A percentile compares a stretch with the other conserved stretches of the same genome.
phyloP scores from a whole-genome alignment of 2,113 vertebrate species.

The Hippocampus mohnikei region DNA sequence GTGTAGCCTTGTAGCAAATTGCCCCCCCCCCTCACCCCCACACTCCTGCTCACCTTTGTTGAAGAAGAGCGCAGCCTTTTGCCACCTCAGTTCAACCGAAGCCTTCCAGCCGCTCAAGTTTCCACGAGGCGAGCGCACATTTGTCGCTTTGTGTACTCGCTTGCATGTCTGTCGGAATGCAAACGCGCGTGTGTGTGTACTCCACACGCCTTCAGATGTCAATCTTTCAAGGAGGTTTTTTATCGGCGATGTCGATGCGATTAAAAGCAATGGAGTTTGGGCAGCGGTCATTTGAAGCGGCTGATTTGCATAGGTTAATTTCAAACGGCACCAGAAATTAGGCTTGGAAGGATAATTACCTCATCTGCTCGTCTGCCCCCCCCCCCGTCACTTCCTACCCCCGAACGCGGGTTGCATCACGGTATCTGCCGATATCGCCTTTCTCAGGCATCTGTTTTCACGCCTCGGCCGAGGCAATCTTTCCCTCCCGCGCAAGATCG shows the following conservation, averaged over 20 bases:
- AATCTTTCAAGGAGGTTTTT: slow-evolving; percentile 10
- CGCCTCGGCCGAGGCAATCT: slow-evolving; percentile 54
- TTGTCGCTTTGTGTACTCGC: not conserved
- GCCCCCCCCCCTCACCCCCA: not conserved
- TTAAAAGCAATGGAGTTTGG: slow-evolving; percentile 48
- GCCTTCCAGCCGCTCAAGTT: not conserved
- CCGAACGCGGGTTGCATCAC: slow-evolving; percentile 85
- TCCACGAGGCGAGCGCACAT: not conserved
- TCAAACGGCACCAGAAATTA: slow-evolving; percentile 91
- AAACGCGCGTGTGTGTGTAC: no score
- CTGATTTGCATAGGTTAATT: slow-evolving; percentile 93
- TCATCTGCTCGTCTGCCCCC: slow-evolving; percentile 71
- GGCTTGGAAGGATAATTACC: slow-evolving; percentile 95
- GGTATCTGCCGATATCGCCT: slow-evolving; percentile 77
- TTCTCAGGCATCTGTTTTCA: slow-evolving; percentile 52
- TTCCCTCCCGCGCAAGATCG: slow-evolving; percentile 52
- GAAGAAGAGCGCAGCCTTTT: not conserved
- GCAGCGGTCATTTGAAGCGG: slow-evolving; percentile 72
- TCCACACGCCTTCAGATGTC: slow-evolving; percentile 23
- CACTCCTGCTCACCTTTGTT: not conserved
- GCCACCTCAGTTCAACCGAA: not conserved
- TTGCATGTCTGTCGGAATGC: not conserved
- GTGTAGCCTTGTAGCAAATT: not conserved
- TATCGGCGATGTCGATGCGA: slow-evolving; percentile 29
- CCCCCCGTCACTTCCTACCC: slow-evolving; percentile 22